Evolutionary conservation across 2,113 vertebrate genomes (phyloP), one percentile per base, ranked within the genome.

Genomic region (Serilophus lunatus): DNA sequence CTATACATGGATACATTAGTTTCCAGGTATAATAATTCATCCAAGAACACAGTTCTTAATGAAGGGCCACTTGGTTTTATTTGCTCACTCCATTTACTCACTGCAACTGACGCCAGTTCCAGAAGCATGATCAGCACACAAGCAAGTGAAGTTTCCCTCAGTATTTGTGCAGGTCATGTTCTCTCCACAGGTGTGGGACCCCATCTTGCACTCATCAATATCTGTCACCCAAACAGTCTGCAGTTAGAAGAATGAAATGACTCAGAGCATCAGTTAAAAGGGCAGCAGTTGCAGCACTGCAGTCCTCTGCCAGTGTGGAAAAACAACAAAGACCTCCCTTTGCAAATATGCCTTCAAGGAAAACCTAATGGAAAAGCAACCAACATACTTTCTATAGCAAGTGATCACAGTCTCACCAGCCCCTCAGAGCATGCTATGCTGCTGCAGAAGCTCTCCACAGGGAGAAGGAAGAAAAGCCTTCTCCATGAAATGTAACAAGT

Each of bases 161-260:
- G 88, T 98, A 40, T 98, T 99, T 88, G 91, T 95, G 72, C 98
- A 99, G 78, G 93, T 95, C 80, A 88, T 91, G 18, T 98, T 97
- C 82, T 96, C 95, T 94, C 97, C 96, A 85, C 98, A 99, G 59
- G 72, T 89, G 72, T 98, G 97, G 4, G 56, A 69, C 63, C 97
- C 97, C 81, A 8, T 84, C 71, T 95, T 82, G 92, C 98, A 99
- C 76, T 99, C 98, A 82, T 99, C 98, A 49, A 98, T 96, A 96
- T 98, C 98, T 99, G 92, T 44, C 94, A 97, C 79, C 86, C 92
- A 96, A 96, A 96, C 7, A 96, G 66, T 82, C 93, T 96, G 86
- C 77, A 91, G 94, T 97, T 96, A 96, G 90, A 96, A 84, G 90
- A 47, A 82, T 0, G 45, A 89, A 95, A 96, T 24, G n/a, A 69